A percentile compares a stretch with the other conserved stretches of the same genome.
These are phyloP conservation scores for Crotalus tigris DNA, from an alignment of 2,113 vertebrate genomes.

Conservation along the genomic window DNA sequence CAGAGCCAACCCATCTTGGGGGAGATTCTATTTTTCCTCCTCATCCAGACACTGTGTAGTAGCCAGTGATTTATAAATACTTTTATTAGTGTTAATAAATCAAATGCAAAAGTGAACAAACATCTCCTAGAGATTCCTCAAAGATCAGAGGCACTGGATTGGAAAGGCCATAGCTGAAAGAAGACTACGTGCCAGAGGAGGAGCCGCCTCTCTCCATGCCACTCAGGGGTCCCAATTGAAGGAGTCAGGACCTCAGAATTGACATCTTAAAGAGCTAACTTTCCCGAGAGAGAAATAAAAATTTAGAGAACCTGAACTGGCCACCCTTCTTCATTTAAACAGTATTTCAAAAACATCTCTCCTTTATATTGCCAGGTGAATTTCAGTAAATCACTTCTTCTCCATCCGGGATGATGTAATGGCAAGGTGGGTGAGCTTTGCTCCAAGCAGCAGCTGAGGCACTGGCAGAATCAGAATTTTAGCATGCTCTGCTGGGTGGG, in stretches of 20 bases:
- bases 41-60: neutral
- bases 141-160: slow-evolving; percentile 26
- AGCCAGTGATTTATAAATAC: neutral
- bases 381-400: neutral
- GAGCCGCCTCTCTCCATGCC: neutral
- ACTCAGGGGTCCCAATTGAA: neutral
- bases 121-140: neutral
- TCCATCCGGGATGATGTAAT: neutral
- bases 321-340: neutral
- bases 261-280: neutral
- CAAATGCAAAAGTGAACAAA: too few relatives aligned
- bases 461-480: neutral
- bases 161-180: neutral
- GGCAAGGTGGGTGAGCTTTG: too few relatives aligned
- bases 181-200: neutral
- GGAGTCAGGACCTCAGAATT: neutral
- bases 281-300: neutral
- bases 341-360: neutral
- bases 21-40: too few relatives aligned
- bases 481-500: too few relatives aligned
- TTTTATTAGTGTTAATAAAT: neutral
- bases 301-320: neutral
- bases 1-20: too few relatives aligned
- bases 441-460: neutral
- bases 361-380: neutral